Percentiles rank a stretch among this genome's conserved stretches.
Evolutionary conservation across 2,888 invertebrate species (phyloP).

Genomic region (Aporophyla lueneburgensis): DNA sequence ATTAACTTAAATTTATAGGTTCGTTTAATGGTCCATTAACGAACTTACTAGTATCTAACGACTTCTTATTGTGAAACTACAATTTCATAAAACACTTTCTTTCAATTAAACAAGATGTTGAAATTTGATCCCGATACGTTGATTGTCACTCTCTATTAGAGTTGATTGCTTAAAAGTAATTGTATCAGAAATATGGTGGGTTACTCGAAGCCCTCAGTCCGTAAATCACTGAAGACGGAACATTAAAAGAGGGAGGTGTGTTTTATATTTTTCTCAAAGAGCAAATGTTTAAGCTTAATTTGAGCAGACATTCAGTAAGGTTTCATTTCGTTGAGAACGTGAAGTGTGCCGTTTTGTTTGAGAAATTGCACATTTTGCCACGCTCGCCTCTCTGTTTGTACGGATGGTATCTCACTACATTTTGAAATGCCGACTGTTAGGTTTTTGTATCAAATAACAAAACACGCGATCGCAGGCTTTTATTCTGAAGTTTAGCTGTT

Average conservation of each 20-base stretch:
- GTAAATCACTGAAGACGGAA: slow-evolving; percentile 72
- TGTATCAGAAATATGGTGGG: slow-evolving; percentile 56
- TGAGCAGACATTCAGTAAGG: slow-evolving; percentile 73
- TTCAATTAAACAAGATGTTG: slow-evolving; percentile 81
- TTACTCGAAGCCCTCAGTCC: slow-evolving; percentile 62
- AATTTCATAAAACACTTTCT: slow-evolving; percentile 86
- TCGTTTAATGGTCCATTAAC: slow-evolving; percentile 88
- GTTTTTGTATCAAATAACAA: slow-evolving; percentile 65
- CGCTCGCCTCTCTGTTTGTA: slow-evolving; percentile 66
- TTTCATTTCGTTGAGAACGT: slow-evolving; percentile 75
- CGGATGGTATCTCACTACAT: slow-evolving; percentile 58
- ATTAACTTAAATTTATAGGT: slow-evolving; percentile 89
- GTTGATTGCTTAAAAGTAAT: slow-evolving; percentile 66
- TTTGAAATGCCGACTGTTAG: slow-evolving; percentile 58
- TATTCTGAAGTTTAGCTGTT: slow-evolving; percentile 49
- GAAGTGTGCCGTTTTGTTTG: slow-evolving; percentile 74
- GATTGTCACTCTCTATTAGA: slow-evolving; percentile 72
- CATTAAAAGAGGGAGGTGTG: slow-evolving; percentile 67
- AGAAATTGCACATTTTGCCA: slow-evolving; percentile 77
- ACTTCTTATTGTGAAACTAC: slow-evolving; percentile 84
- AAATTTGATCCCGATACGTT: slow-evolving; percentile 77
- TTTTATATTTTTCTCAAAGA: slow-evolving; percentile 73
- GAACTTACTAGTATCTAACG: slow-evolving; percentile 83
- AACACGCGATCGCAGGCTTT: slow-evolving; percentile 54
- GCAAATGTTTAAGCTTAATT: slow-evolving; percentile 79